Percentiles rank a stretch among this genome's conserved stretches.
Conservation (phyloP, 2,113 vertebrate species). For the Chloroceryle aenea region DNA sequence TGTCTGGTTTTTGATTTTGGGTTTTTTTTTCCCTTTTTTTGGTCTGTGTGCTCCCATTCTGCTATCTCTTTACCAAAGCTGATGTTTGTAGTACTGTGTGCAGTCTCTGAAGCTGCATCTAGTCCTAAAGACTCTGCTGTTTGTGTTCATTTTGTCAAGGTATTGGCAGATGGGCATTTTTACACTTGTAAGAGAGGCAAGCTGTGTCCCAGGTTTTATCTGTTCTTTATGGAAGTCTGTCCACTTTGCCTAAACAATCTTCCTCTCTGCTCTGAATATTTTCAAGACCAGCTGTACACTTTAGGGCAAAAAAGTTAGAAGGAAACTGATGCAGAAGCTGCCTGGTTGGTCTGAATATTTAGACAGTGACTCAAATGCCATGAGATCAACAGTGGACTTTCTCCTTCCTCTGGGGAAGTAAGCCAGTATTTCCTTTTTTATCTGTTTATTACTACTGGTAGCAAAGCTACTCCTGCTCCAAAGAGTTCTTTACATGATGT, state of each 20-base stretch:
- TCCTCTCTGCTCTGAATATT: not conserved
- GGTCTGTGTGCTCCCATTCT: accelerated
- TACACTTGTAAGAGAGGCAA: not conserved
- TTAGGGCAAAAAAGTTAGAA: not conserved
- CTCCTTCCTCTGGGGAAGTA: not conserved
- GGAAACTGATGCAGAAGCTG: not conserved
- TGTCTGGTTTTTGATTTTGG: not conserved
- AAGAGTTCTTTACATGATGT: not conserved
- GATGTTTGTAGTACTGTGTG: not conserved
- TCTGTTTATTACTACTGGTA: not conserved
- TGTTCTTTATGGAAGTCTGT: not conserved
- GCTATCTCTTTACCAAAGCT: not conserved
- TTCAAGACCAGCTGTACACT: not conserved
- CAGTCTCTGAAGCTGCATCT: not conserved
- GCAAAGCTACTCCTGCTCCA: not conserved
- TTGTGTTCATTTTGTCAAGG: not conserved
- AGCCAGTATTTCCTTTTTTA: not conserved
- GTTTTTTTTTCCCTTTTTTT: not conserved
- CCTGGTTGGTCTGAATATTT: not conserved
- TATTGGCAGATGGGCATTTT: not conserved
- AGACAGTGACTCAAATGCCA: not conserved
- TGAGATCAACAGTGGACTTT: not conserved
- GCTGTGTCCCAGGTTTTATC: not conserved
- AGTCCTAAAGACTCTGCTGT: not conserved
- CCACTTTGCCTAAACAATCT: not conserved